phyloP scores from a whole-genome alignment of 64 coral and sea anemone genomes.

The Montipora cactus region DNA sequence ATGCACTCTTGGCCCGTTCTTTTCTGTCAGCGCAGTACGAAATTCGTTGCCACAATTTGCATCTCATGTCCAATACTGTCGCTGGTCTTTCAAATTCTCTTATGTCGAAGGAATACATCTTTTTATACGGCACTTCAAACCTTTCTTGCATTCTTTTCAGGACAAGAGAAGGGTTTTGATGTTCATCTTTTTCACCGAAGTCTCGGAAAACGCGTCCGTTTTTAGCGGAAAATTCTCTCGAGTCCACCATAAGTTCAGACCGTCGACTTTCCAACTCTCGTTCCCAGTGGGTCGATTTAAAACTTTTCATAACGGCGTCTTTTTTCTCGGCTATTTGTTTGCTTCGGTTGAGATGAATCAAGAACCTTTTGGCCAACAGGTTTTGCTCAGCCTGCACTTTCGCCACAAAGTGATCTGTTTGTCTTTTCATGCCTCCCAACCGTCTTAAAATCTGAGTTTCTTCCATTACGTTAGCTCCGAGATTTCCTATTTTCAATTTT shows the following conservation, averaged over 20 bases:
- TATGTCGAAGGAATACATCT: slow-evolving; percentile 69
- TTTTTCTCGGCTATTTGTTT: slow-evolving; percentile 68
- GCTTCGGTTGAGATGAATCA: slow-evolving; percentile 68
- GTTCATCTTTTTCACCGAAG: not conserved
- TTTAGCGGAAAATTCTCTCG: not conserved
- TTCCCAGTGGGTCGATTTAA: slow-evolving; percentile 53
- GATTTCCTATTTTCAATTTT: slow-evolving; percentile 75
- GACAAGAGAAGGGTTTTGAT: slow-evolving; percentile 43
- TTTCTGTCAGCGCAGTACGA: slow-evolving; percentile 51
- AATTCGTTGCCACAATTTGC: slow-evolving; percentile 82
- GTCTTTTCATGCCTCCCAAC: slow-evolving; percentile 62
- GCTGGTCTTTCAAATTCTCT: slow-evolving; percentile 55
- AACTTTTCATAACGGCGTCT: slow-evolving; percentile 67
- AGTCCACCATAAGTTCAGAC: not conserved
- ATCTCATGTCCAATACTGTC: slow-evolving; percentile 69
- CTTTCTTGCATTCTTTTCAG: slow-evolving; percentile 66
- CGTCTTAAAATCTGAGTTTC: slow-evolving; percentile 56
- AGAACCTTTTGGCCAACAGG: slow-evolving; percentile 74
- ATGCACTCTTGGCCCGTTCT: slow-evolving; percentile 70
- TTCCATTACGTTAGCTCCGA: slow-evolving; percentile 82
- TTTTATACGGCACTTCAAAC: slow-evolving; percentile 87
- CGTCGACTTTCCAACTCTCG: slow-evolving; percentile 36
- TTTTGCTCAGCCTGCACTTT: slow-evolving; percentile 61
- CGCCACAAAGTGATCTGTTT: slow-evolving; percentile 54
- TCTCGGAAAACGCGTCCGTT: not conserved